phyloP scores from a whole-genome alignment of 1,140 invertebrate species.

The Gonatopus flavifemur region DNA sequence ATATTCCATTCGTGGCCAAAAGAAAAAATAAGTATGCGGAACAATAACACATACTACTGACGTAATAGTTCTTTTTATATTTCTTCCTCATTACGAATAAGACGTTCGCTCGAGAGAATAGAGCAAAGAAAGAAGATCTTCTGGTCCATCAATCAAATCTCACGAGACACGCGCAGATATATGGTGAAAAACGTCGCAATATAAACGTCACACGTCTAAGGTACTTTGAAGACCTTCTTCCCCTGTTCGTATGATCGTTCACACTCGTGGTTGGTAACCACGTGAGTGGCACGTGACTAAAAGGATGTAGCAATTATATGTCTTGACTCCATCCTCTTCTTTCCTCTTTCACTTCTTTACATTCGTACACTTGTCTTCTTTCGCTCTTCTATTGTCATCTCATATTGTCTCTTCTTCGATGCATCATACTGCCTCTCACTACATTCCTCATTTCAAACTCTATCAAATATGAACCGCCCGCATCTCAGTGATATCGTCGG shows the following conservation, averaged over 20 bases:
- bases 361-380: background rate
- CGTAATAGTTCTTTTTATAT: no score
- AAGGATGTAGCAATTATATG: slow-evolving; percentile 53
- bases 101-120: no score
- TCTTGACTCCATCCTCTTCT: slow-evolving; percentile 31
- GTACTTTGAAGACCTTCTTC: slow-evolving; percentile 21
- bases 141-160: slow-evolving; percentile 23
- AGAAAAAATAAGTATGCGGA: no score
- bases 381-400: background rate
- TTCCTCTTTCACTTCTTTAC: background rate
- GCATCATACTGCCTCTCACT: slow-evolving; percentile 6
- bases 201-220: slow-evolving; percentile 27
- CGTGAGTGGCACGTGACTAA: slow-evolving; percentile 53
- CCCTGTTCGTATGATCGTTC: no score
- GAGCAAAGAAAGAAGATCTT: no score
- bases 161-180: no score
- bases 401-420: slow-evolving; percentile 18
- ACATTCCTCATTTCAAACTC: background rate
- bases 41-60: no score
- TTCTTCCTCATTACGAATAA: no score
- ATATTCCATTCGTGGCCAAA: no score
- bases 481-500: no score
- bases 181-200: slow-evolving; percentile 24
- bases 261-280: slow-evolving; percentile 44
- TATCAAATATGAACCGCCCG: slow-evolving; percentile 9